Percentiles rank a stretch among this genome's conserved stretches.
Conservation (phyloP, 2,113 vertebrate species). For the Todiramphus chloris region DNA sequence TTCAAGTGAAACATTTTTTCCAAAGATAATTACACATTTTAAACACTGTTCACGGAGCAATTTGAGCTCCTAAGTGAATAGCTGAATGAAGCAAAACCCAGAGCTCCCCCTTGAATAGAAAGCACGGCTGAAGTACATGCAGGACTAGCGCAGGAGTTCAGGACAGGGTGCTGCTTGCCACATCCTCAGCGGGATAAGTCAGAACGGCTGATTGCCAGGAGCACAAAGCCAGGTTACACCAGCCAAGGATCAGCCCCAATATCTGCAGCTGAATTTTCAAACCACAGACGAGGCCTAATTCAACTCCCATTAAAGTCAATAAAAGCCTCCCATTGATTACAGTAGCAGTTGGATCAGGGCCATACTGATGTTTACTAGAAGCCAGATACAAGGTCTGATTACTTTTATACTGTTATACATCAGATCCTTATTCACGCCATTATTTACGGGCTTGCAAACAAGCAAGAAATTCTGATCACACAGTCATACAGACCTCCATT, state of each 20-base stretch:
- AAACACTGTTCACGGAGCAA: background rate
- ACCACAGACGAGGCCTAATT: slow-evolving; percentile 2
- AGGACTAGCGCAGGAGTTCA: background rate
- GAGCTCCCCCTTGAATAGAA: background rate
- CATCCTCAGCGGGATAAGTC: background rate
- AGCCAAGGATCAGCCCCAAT: background rate
- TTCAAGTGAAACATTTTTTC: background rate
- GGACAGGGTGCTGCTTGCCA: background rate
- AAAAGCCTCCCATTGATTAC: slow-evolving; percentile 14
- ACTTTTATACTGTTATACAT: slow-evolving; percentile 54
- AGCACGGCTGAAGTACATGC: background rate
- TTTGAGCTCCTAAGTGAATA: background rate
- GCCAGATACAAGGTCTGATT: slow-evolving; percentile 59
- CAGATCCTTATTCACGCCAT: slow-evolving; percentile 53
- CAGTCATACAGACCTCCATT: slow-evolving; percentile 64
- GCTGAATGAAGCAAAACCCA: background rate
- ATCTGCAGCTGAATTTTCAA: slow-evolving; percentile 36
- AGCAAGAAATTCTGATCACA: slow-evolving; percentile 71
- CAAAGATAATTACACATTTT: background rate
- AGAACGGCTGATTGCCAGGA: background rate
- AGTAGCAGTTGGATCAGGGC: background rate
- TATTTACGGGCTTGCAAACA: slow-evolving; percentile 62
- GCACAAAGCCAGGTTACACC: background rate
- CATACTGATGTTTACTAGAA: slow-evolving; percentile 7
- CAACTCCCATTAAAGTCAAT: slow-evolving; percentile 15